A percentile compares a stretch with the other conserved stretches of the same genome.
Evolutionary conservation across 2,797 vertebrate species (phyloP).

Genomic region (Catamblyrhynchus diadema): DNA sequence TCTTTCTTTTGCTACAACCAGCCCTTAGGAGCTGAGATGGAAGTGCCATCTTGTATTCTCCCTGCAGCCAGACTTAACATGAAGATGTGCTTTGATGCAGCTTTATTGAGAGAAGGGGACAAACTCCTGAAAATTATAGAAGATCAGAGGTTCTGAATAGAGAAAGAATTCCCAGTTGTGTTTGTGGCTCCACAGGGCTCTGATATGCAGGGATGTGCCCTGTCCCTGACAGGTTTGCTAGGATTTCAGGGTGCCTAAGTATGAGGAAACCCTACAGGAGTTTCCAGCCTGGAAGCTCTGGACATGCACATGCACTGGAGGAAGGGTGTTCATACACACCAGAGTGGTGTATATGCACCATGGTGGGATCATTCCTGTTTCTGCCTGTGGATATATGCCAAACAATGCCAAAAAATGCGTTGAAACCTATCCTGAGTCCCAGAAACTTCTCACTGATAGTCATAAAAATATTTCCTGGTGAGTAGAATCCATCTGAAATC

Average conservation of each 20-base stretch:
- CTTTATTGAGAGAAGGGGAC: not conserved
- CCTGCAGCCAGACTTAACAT: not conserved
- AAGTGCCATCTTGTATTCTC: not conserved
- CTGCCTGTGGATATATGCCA: not conserved
- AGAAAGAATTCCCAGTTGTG: not conserved
- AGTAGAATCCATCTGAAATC: not conserved
- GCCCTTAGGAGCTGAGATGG: not conserved
- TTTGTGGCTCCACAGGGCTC: not conserved
- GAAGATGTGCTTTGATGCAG: not conserved
- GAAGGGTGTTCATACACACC: not conserved
- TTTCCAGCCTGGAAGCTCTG: not conserved
- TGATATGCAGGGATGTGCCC: not conserved
- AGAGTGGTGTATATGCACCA: not conserved
- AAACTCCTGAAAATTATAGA: not conserved
- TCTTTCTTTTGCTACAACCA: not conserved
- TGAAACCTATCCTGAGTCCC: not conserved
- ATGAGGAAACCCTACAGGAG: fast-evolving
- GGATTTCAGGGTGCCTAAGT: not conserved
- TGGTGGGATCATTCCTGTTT: not conserved
- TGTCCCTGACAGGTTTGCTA: not conserved
- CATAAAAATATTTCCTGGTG: not conserved
- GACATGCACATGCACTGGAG: not conserved
- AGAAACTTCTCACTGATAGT: not conserved
- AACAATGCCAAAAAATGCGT: not conserved
- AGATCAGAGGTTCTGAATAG: not conserved